Evolutionary conservation across 2,888 invertebrate species (phyloP), one percentile per base, ranked within the genome.

Genomic region (Hemicrepidius hirtus): DNA sequence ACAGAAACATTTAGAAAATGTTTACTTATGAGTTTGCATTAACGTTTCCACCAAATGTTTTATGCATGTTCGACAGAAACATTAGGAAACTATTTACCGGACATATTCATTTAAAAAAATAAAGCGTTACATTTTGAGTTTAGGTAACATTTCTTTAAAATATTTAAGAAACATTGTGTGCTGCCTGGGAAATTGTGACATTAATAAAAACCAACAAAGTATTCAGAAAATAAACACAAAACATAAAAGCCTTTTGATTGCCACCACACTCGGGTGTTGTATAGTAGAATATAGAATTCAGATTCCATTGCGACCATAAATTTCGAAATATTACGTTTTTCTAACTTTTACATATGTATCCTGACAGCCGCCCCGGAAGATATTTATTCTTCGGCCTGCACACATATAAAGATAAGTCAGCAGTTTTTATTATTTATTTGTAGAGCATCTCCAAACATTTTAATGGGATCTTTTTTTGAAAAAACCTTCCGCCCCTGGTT

Each of bases 331-430:
- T 71, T 71, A 67, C 71, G 55, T 71, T 71, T 71, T 71, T 71
- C 66, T 71, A 71, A 71, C 71, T 71, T 71, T 71, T 71, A 71
- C 71, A 71, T 66, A 71, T 71, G 66, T 71, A 71, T 71, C 71
- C 46, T 67, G 71, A 71, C 71, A 71, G 71, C 60, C 66, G 62
- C 71, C 46, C 71, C 71, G 71, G 66, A 71, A 71, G 71, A 71
- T 71, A 71, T 71, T 71, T 71, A 71, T 71, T 71, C 71, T 71
- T 71, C 60, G 71, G 49, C 62, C 71, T 62, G 71, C 62, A 60
- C 59, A 71, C 71, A 60, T 66, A 62, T 67, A 71, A 67, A 66
- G 71, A 71, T 71, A 71, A 71, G 71, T 71, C 71, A 71, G 71
- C 71, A 71, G 60, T 71, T 71, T 68, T 67, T 53, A 66, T 71